Evolutionary conservation across 2,113 vertebrate species (phyloP).

Genomic region (Ammodytes marinus): DNA sequence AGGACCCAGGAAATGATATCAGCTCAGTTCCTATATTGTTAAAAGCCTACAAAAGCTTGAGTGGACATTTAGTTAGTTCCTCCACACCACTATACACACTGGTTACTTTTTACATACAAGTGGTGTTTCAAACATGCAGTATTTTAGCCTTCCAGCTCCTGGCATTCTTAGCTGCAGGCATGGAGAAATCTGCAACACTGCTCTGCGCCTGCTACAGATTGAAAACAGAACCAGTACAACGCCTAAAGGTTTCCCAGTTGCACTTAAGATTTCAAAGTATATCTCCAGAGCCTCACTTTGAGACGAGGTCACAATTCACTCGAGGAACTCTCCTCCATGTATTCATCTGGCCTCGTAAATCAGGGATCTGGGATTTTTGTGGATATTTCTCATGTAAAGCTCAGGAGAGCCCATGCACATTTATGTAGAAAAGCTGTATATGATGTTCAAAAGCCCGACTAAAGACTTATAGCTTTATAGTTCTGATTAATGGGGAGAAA

Average conservation of each 20-base stretch:
- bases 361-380: neutral
- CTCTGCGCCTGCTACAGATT: constrained; percentile 18
- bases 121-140: constrained; percentile 1
- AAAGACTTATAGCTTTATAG: constrained; percentile 26
- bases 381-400: constrained; percentile 7
- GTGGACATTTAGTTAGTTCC: neutral
- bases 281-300: neutral
- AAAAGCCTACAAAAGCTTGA: neutral
- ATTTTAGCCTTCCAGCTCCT: constrained; percentile 12
- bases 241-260: constrained; percentile 1
- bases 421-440: constrained; percentile 16
- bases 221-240: constrained; percentile 27
- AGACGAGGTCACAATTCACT: constrained; percentile 1
- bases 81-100: neutral
- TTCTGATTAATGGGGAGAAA: constrained; percentile 37
- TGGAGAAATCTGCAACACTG: neutral
- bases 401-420: constrained; percentile 10
- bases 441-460: constrained; percentile 2
- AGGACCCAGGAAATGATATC: neutral
- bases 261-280: constrained; percentile 34
- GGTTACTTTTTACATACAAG: neutral
- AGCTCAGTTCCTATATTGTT: neutral
- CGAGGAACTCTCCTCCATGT: constrained; percentile 9
- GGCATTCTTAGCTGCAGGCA: constrained; percentile 11
- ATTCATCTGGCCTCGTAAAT: constrained; percentile 50